These are phyloP conservation scores for Myrmecophaga tridactyla DNA, from an alignment of 2,113 vertebrate species.

Conservation along the genomic window DNA sequence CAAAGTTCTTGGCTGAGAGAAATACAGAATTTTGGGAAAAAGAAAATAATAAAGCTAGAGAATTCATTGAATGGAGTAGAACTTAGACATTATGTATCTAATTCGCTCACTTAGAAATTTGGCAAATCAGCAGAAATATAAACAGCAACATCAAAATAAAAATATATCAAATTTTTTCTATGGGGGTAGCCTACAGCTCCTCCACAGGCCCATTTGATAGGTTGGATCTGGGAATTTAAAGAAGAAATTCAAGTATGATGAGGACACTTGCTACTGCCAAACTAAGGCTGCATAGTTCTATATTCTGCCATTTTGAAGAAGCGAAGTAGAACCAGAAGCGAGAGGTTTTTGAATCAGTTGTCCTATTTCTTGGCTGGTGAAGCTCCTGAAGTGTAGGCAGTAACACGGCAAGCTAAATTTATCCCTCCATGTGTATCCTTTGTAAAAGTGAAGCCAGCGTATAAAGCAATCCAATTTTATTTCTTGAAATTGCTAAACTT, in stretches of 20 bases:
- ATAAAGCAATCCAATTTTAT: background rate
- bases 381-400: background rate
- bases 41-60: background rate
- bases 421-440: background rate
- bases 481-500: background rate
- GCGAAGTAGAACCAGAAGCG: background rate
- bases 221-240: background rate
- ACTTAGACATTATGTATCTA: background rate
- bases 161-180: background rate
- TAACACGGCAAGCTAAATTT: background rate
- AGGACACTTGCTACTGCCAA: background rate
- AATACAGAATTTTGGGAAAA: background rate
- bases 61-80: background rate
- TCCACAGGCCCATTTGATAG: background rate
- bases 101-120: background rate
- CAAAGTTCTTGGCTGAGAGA: background rate
- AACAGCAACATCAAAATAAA: background rate
- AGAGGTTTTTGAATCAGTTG: background rate
- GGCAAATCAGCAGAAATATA: background rate
- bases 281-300: background rate
- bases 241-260: background rate
- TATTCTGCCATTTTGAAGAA: background rate
- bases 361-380: background rate
- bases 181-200: background rate
- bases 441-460: slow-evolving; percentile 6